Percentiles rank a stretch among this genome's conserved stretches.
These are phyloP conservation scores for Thera britannica DNA, from an alignment of 2,888 invertebrate genomes.

Conservation along the genomic window DNA sequence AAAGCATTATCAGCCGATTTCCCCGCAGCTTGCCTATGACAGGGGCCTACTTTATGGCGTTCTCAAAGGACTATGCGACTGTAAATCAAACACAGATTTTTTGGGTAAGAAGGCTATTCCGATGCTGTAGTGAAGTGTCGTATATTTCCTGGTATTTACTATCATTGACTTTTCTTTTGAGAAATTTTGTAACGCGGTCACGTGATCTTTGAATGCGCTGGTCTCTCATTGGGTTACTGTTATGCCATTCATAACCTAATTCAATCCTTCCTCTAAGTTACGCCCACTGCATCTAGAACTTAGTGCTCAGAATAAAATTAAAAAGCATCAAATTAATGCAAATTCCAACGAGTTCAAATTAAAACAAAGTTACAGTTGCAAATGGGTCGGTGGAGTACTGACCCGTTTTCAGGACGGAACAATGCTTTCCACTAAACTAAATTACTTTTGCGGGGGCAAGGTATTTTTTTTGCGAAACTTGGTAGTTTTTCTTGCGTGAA, in stretches of 20 bases:
- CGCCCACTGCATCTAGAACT: not conserved
- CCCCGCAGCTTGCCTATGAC: conserved; percentile 66
- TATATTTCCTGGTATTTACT: conserved; percentile 34
- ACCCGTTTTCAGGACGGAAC: conserved; percentile 61
- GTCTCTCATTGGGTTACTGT: not conserved
- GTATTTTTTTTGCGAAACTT: conserved; percentile 29
- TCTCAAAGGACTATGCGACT: conserved; percentile 60
- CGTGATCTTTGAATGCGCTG: not conserved
- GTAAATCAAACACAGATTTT: conserved; percentile 76
- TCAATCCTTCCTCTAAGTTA: too few species aligned
- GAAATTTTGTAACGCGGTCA: conserved; percentile 9
- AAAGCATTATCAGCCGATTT: conserved; percentile 70
- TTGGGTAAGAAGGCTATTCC: conserved; percentile 53
- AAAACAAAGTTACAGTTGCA: conserved; percentile 47
- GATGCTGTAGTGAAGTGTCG: conserved; percentile 43
- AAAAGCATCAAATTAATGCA: conserved; percentile 30
- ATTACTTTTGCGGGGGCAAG: conserved; percentile 53
- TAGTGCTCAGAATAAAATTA: conserved; percentile 9
- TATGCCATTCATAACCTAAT: not conserved
- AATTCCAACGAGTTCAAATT: conserved; percentile 43
- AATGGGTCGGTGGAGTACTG: conserved; percentile 53
- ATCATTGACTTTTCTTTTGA: conserved; percentile 32
- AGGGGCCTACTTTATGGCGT: conserved; percentile 76
- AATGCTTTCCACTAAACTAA: conserved; percentile 61
- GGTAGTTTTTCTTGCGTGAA: conserved; percentile 11